These are phyloP conservation scores for Chitala chitala DNA, from an alignment of 2,113 vertebrate species.

Conservation along the genomic window DNA sequence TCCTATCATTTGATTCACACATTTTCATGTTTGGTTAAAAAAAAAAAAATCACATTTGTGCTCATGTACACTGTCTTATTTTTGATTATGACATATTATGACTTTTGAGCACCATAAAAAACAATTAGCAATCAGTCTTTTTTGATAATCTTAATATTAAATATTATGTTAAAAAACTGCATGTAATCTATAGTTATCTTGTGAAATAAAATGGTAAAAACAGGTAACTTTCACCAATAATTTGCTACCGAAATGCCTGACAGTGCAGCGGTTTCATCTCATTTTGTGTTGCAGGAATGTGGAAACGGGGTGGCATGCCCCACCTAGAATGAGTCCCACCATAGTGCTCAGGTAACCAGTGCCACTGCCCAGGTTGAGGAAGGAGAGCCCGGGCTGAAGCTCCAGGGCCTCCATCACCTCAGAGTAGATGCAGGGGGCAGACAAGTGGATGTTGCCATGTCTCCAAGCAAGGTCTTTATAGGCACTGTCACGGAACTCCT, in stretches of 20 bases:
- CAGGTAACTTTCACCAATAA: not conserved
- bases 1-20: too few relatives aligned
- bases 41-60: too few relatives aligned
- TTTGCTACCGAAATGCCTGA: not conserved
- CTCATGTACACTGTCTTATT: too few relatives aligned
- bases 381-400: constrained; percentile 85
- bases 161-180: too few relatives aligned
- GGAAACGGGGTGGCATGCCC: constrained; percentile 22
- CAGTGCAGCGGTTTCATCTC: not conserved
- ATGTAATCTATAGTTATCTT: not conserved
- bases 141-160: too few relatives aligned
- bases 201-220: not conserved
- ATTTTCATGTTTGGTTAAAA: too few relatives aligned
- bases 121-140: too few relatives aligned
- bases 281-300: not conserved
- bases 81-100: too few relatives aligned
- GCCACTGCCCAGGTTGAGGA: constrained; percentile 93
- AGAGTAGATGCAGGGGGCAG: constrained; percentile 93
- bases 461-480: constrained; percentile 97
- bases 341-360: constrained; percentile 97
- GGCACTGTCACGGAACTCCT: constrained; percentile 94
- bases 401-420: constrained; percentile 98
- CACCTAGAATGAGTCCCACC: constrained; percentile 95
- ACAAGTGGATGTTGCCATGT: constrained; percentile 94
- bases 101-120: too few relatives aligned